A percentile compares a stretch with the other conserved stretches of the same genome.
These are phyloP conservation scores for Catharus fuscescens DNA, from an alignment of 2,113 vertebrate species.

Conservation along the genomic window DNA sequence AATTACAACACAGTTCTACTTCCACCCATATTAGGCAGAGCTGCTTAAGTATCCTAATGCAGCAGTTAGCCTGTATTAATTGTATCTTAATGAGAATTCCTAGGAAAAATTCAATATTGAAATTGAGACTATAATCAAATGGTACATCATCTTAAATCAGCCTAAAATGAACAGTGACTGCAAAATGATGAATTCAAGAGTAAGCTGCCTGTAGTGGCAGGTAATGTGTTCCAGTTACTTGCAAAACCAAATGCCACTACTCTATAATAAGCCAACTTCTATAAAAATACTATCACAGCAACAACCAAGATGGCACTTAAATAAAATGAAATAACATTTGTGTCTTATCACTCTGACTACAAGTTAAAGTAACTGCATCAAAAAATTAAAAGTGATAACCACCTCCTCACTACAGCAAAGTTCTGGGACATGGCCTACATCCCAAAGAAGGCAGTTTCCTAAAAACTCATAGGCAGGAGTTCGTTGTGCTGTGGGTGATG, in stretches of 20 bases:
- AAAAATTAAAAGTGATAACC: background rate
- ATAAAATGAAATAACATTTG: background rate
- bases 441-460: background rate
- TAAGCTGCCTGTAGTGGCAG: background rate
- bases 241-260: background rate
- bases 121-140: background rate
- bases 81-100: background rate
- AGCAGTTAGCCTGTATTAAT: conserved; percentile 24
- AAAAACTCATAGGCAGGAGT: background rate
- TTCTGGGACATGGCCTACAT: background rate
- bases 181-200: background rate
- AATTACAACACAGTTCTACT: conserved; percentile 20
- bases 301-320: background rate
- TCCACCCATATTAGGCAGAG: background rate
- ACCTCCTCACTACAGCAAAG: background rate
- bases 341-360: background rate
- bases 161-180: background rate
- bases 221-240: background rate
- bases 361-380: background rate
- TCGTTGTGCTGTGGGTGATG: background rate
- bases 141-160: background rate
- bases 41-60: background rate
- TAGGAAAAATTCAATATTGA: background rate
- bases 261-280: background rate
- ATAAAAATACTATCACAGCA: background rate